Conservation (phyloP, 92 coral and sea anemone species). For the Phenganax subtilis region DNA sequence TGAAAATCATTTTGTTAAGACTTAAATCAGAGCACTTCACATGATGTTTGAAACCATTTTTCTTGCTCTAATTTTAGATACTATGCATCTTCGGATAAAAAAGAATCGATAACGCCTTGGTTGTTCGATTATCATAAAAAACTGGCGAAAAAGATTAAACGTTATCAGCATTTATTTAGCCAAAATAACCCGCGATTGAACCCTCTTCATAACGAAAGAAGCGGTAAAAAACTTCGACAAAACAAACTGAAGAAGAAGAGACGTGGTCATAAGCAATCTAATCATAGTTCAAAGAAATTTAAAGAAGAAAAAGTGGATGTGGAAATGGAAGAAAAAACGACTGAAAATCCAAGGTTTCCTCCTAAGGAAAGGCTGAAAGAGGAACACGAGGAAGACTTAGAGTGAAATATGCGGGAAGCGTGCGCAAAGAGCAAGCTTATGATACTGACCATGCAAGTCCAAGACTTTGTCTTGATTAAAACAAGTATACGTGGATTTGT, state of each 20-base stretch:
- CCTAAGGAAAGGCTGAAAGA: not conserved
- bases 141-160: not conserved
- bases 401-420: not conserved
- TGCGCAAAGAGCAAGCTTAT: not conserved
- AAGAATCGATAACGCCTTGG: not conserved
- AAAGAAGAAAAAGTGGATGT: not conserved
- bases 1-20: no score
- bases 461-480: not conserved
- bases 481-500: not conserved
- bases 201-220: not conserved
- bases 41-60: no score
- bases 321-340: not conserved
- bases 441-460: not conserved
- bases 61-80: not conserved
- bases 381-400: not conserved
- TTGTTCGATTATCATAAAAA: not conserved
- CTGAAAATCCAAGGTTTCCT: not conserved
- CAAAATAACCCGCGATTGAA: not conserved
- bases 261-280: not conserved
- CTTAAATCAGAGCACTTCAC: no score
- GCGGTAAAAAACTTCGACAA: not conserved
- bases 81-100: slow-evolving; percentile 1
- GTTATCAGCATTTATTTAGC: not conserved
- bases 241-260: not conserved
- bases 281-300: not conserved